Percentiles rank a stretch among this genome's conserved stretches.
Conservation (phyloP, 2,113 vertebrate species). For the Penelope pileata region DNA sequence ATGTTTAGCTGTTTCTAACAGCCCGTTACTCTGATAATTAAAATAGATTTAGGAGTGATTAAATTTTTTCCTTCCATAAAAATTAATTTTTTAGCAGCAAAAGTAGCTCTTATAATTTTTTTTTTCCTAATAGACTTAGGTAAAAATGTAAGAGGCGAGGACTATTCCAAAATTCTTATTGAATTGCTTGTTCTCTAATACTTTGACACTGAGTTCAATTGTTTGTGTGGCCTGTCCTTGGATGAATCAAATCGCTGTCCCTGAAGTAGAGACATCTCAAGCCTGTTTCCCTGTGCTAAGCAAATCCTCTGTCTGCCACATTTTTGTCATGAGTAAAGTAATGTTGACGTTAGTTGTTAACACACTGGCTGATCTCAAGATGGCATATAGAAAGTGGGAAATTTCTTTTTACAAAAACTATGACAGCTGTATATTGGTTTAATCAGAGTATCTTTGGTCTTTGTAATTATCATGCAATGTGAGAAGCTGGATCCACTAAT, state of each 20-base stretch:
- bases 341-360: slow-evolving; percentile 4
- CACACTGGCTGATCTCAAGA: slow-evolving; percentile 28
- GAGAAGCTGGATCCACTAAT: not conserved
- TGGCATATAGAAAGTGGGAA: slow-evolving; percentile 28
- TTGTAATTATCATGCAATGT: not conserved
- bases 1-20: not conserved
- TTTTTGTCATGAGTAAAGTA: slow-evolving; percentile 30
- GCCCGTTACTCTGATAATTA: not conserved
- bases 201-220: not conserved
- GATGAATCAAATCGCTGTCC: not conserved
- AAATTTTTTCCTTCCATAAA: not conserved
- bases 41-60: not conserved
- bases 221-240: not conserved
- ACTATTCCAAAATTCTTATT: not conserved
- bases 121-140: not conserved
- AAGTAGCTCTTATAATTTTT: not conserved
- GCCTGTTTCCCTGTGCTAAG: slow-evolving; percentile 1
- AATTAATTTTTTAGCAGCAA: not conserved
- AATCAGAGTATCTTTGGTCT: not conserved
- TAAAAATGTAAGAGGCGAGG: not conserved
- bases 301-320: slow-evolving; percentile 27
- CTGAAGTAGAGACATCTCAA: not conserved
- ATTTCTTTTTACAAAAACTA: not conserved
- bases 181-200: not conserved
- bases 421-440: slow-evolving; percentile 22